phyloP scores from a whole-genome alignment of 53 echinoderm and acorn worm species.

The Holothuria leucospilota region DNA sequence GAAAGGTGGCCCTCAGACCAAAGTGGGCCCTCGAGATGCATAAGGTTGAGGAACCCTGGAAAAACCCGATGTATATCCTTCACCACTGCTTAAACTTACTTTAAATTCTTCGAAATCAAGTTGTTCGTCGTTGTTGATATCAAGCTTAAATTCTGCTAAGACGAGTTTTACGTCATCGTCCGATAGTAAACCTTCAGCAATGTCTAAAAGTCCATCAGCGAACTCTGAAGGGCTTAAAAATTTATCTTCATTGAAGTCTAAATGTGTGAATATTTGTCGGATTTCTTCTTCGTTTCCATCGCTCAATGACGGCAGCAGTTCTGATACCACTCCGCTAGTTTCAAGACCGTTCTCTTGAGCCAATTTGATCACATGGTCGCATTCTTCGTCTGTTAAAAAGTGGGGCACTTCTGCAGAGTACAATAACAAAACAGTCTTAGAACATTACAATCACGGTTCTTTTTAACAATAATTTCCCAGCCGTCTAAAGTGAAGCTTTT shows the following conservation, averaged over 20 bases:
- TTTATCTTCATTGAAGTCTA: constrained; percentile 56
- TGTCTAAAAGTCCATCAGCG: constrained; percentile 28
- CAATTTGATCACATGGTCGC: constrained; percentile 67
- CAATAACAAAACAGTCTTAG: too few relatives aligned
- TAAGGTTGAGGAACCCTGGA: too few relatives aligned
- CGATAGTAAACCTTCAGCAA: constrained; percentile 30
- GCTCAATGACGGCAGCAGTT: constrained; percentile 56
- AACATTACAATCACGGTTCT: too few relatives aligned
- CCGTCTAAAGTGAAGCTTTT: too few relatives aligned
- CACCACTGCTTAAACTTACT: neutral
- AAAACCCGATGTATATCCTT: too few relatives aligned
- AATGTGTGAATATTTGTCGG: constrained; percentile 53
- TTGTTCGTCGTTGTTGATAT: constrained; percentile 58
- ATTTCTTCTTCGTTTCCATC: constrained; percentile 34
- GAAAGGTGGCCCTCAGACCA: too few relatives aligned
- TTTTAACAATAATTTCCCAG: too few relatives aligned
- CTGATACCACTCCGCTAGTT: constrained; percentile 65
- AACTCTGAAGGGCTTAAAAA: constrained; percentile 44
- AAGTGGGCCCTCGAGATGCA: too few relatives aligned
- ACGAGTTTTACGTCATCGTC: constrained; percentile 16
- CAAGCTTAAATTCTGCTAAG: constrained; percentile 45
- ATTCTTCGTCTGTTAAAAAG: constrained; percentile 73
- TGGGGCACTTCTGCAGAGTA: constrained; percentile 64
- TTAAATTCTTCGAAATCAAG: constrained; percentile 76
- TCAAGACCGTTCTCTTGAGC: constrained; percentile 63